Conservation (phyloP, 2,797 vertebrate genomes). For the Neosilurus mollespiculum region DNA sequence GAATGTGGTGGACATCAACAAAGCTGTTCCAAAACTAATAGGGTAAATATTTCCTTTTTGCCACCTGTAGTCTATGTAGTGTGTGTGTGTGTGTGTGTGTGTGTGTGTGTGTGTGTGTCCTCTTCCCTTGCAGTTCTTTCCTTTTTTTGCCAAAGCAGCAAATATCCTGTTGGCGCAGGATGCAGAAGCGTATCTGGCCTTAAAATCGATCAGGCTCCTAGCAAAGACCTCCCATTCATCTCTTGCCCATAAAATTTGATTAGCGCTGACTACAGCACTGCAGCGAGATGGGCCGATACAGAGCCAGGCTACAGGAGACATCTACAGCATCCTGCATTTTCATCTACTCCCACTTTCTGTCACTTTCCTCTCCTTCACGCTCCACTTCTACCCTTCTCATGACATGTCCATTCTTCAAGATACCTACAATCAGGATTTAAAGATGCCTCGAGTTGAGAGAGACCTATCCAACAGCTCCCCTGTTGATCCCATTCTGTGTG, state of each 20-base stretch:
- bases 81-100: slow-evolving; percentile 23
- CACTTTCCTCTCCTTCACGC: slow-evolving; percentile 52
- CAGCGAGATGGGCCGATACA: slow-evolving; percentile 84
- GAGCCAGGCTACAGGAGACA: slow-evolving; percentile 76
- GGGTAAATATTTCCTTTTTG: slow-evolving; percentile 59
- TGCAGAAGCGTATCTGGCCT: slow-evolving; percentile 81
- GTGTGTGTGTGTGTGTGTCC: slow-evolving; percentile 31
- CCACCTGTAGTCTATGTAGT: slow-evolving; percentile 54
- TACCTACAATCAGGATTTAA: not conserved
- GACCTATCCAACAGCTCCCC: slow-evolving; percentile 23
- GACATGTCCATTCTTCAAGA: slow-evolving; percentile 29
- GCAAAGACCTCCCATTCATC: slow-evolving; percentile 89
- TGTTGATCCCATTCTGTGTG: slow-evolving; percentile 53
- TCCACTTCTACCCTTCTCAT: slow-evolving; percentile 32
- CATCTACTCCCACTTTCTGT: slow-evolving; percentile 58
- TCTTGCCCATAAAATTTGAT: slow-evolving; percentile 89
- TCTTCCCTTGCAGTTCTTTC: slow-evolving; percentile 58
- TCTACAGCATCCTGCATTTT: slow-evolving; percentile 60
- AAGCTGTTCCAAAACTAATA: slow-evolving; percentile 47
- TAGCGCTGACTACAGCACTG: slow-evolving; percentile 89
- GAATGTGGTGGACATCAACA: slow-evolving; percentile 46
- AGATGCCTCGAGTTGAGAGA: not conserved
- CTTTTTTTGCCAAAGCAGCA: slow-evolving; percentile 85
- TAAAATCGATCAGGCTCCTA: slow-evolving; percentile 85
- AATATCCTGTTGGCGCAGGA: slow-evolving; percentile 92